Conservation (phyloP, 2,113 vertebrate genomes). For the Macaca nemestrina region DNA sequence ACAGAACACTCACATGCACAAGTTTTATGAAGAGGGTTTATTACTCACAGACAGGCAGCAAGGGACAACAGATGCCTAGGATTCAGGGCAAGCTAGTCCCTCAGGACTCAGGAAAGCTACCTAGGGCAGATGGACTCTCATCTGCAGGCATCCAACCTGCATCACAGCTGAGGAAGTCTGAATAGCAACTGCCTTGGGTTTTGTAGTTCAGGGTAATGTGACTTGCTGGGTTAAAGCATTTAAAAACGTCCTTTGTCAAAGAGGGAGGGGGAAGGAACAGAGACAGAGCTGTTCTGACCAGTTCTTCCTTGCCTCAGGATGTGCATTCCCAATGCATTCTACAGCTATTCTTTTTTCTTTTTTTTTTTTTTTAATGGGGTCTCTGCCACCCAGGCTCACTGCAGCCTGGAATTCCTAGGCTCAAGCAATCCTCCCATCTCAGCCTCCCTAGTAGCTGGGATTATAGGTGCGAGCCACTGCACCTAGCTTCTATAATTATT, state of each 20-base stretch:
- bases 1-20: background rate
- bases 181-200: background rate
- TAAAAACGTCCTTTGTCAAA: background rate
- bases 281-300: background rate
- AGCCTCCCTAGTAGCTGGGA: background rate
- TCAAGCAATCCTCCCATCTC: too few relatives aligned
- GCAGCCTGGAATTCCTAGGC: too few relatives aligned
- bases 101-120: background rate
- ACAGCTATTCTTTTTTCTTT: background rate
- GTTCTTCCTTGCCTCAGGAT: background rate
- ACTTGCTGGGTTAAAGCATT: background rate
- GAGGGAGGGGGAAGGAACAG: background rate
- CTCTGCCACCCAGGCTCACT: too few relatives aligned
- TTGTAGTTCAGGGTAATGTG: background rate
- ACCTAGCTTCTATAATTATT: background rate
- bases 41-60: background rate
- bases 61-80: background rate
- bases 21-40: background rate
- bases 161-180: too few relatives aligned
- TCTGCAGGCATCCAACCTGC: background rate
- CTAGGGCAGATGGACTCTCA: too few relatives aligned
- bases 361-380: too few relatives aligned
- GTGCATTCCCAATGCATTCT: background rate
- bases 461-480: background rate
- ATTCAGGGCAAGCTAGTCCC: background rate